Conservation (phyloP, 2,888 invertebrate genomes). For the Galerucella pusilla region DNA sequence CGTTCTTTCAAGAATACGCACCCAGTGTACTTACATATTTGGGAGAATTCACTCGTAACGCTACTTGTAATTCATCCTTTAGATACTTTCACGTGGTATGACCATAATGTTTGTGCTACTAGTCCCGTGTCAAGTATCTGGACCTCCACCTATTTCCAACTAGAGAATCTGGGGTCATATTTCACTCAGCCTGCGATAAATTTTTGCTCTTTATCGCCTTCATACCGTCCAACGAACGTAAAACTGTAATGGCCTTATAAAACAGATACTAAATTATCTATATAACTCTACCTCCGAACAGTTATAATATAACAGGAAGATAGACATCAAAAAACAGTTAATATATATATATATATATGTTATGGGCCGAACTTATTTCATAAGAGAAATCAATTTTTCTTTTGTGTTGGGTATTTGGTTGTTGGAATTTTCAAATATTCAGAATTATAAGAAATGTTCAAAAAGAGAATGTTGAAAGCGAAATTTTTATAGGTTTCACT, state of each 20-base stretch:
- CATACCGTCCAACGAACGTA: constrained; percentile 48
- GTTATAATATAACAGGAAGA: constrained; percentile 32
- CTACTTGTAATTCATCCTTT: constrained; percentile 2
- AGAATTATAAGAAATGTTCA: neutral
- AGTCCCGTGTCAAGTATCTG: constrained; percentile 58
- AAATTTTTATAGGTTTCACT: neutral
- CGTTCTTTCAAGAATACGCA: no score
- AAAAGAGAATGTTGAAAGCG: neutral
- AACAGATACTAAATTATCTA: constrained; percentile 55
- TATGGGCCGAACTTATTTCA: constrained; percentile 22
- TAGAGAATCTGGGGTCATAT: constrained; percentile 55
- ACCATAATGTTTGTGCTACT: constrained; percentile 51
- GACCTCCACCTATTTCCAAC: constrained; percentile 43
- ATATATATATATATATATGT: constrained; percentile 9
- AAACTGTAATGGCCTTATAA: constrained; percentile 60
- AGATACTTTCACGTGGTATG: constrained; percentile 17
- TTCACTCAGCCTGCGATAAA: constrained; percentile 62
- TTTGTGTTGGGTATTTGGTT: neutral
- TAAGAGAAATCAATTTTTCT: neutral
- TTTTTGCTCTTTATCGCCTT: constrained; percentile 59
- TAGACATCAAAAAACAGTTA: constrained; percentile 17
- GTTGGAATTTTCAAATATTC: neutral
- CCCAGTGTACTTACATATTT: no score
- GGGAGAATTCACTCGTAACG: neutral
- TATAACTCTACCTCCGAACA: constrained; percentile 41